phyloP scores from a whole-genome alignment of 2,888 invertebrate species.

The Rhagonycha lutea region DNA sequence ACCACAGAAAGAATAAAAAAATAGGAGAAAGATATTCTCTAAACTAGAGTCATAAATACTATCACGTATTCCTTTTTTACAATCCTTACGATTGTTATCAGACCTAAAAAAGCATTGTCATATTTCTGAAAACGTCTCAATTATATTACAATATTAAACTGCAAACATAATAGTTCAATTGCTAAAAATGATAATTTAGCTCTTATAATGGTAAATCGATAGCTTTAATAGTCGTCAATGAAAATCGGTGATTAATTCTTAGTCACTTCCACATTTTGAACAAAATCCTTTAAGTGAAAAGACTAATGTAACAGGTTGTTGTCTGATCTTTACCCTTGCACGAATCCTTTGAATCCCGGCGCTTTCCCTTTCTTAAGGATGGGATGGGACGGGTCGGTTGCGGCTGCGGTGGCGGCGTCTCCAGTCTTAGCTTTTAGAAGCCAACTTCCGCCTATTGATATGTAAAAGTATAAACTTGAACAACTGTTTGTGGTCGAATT shows the following conservation, averaged over 20 bases:
- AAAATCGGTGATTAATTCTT: conserved; percentile 29
- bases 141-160: neutral
- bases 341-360: conserved; percentile 45
- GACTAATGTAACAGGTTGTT: conserved; percentile 43
- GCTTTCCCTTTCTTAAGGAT: conserved; percentile 46
- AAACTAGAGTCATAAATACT: neutral
- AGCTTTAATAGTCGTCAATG: conserved; percentile 7
- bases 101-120: neutral
- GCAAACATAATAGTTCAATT: neutral
- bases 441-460: conserved; percentile 44
- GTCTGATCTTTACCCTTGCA: conserved; percentile 45
- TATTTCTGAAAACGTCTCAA: neutral
- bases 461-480: conserved; percentile 46
- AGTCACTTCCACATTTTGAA: conserved; percentile 30
- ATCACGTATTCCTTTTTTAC: neutral
- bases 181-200: neutral
- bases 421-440: conserved; percentile 30
- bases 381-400: conserved; percentile 38
- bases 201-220: neutral
- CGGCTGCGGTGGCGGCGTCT: conserved; percentile 33
- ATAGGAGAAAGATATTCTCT: neutral
- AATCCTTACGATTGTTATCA: neutral
- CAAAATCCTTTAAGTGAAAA: conserved; percentile 32
- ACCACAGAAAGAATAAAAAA: neutral
- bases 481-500: conserved; percentile 37